Conservation (phyloP, 2,888 invertebrate genomes). For the Drosophila cyrtoloma region DNA sequence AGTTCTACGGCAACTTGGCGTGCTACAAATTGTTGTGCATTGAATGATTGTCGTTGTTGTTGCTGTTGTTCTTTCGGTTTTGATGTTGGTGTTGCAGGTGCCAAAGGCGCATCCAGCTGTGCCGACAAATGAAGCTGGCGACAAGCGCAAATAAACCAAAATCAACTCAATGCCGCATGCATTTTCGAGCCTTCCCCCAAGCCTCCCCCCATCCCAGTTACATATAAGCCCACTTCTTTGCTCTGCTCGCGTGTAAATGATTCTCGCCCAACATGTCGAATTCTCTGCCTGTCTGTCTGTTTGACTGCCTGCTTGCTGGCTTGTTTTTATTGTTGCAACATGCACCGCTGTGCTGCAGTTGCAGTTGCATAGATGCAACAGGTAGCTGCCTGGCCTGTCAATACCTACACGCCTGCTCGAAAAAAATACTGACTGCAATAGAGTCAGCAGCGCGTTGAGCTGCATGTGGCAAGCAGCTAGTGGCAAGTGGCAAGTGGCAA, state of each 20-base stretch:
- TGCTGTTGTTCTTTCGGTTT: conserved; percentile 21
- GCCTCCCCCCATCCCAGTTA: background rate
- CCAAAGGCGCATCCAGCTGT: conserved; percentile 77
- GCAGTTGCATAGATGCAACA: conserved; percentile 60
- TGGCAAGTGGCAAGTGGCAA: conserved; percentile 22
- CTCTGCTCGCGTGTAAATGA: conserved; percentile 76
- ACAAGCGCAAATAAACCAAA: conserved; percentile 82
- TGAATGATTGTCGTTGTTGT: conserved; percentile 34
- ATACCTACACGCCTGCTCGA: conserved; percentile 78
- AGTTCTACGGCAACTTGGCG: conserved; percentile 49
- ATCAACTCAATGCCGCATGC: conserved; percentile 68
- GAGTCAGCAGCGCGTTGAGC: conserved; percentile 48
- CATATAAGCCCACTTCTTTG: conserved; percentile 8
- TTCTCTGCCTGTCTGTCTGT: conserved; percentile 30
- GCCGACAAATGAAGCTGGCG: conserved; percentile 79
- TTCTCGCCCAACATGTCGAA: conserved; percentile 73
- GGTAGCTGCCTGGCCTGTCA: conserved; percentile 73
- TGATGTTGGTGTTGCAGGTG: conserved; percentile 64
- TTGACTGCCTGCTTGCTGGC: conserved; percentile 6
- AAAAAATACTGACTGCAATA: conserved; percentile 48
- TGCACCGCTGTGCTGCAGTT: conserved; percentile 52
- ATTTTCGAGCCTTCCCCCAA: conserved; percentile 1
- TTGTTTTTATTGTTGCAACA: conserved; percentile 51
- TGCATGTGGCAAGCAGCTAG: conserved; percentile 52
- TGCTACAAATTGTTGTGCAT: conserved; percentile 63